These are phyloP conservation scores for Xenopus borealis DNA, from an alignment of 2,113 vertebrate genomes.

Conservation along the genomic window DNA sequence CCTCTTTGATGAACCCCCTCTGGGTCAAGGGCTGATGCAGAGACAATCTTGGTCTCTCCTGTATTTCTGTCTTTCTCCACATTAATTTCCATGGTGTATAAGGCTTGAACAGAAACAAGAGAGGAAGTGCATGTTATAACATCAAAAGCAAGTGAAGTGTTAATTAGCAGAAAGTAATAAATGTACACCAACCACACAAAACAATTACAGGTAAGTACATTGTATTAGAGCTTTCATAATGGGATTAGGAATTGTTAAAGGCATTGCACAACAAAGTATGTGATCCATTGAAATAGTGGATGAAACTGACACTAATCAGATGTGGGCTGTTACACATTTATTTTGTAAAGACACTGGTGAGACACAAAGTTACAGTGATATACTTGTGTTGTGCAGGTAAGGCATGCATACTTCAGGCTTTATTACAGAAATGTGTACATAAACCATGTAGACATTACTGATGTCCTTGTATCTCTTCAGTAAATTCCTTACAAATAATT, in stretches of 20 bases:
- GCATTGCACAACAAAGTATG: too few relatives aligned
- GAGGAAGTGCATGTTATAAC: conserved; percentile 84
- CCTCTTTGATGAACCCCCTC: conserved; percentile 83
- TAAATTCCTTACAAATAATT: too few relatives aligned
- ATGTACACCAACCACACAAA: conserved; percentile 52
- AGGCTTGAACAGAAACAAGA: conserved; percentile 84
- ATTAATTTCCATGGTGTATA: conserved; percentile 98
- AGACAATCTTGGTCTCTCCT: conserved; percentile 91
- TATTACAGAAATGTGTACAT: background rate
- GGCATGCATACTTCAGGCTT: background rate
- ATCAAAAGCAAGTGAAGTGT: conserved; percentile 83
- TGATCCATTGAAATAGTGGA: conserved; percentile 12
- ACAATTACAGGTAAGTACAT: conserved; percentile 51
- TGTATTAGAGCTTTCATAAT: conserved; percentile 51
- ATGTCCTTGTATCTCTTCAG: background rate
- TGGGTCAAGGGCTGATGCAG: conserved; percentile 79
- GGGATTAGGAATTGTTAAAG: conserved; percentile 42
- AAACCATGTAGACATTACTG: background rate
- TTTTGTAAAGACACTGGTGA: too few relatives aligned
- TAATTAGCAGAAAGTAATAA: conserved; percentile 74
- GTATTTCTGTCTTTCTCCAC: conserved; percentile 93
- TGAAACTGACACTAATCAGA: conserved; percentile 7
- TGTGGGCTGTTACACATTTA: conserved; percentile 13
- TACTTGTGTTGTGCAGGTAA: background rate
- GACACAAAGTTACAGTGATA: background rate